These are phyloP conservation scores for Desmophyllum pertusum DNA, from an alignment of 92 coral and sea anemone species.

Conservation along the genomic window DNA sequence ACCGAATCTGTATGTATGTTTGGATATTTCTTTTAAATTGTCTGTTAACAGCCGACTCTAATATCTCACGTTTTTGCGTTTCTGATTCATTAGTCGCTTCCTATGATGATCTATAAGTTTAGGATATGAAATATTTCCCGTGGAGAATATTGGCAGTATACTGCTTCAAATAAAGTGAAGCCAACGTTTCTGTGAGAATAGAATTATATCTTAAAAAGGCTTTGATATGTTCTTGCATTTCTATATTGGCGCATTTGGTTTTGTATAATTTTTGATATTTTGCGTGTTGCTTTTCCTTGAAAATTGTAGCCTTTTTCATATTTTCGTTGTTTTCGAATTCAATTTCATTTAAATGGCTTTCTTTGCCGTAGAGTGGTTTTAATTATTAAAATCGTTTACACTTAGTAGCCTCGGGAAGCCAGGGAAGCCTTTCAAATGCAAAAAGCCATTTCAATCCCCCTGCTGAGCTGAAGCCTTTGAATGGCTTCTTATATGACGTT, in stretches of 20 bases:
- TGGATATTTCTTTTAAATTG: not conserved
- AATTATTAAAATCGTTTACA: not conserved
- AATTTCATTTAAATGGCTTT: not conserved
- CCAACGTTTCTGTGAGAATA: not conserved
- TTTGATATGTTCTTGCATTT: not conserved
- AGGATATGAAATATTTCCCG: slow-evolving; percentile 9
- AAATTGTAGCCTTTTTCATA: not conserved
- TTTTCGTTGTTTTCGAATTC: not conserved
- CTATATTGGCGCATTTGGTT: not conserved
- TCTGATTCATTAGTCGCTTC: slow-evolving; percentile 1
- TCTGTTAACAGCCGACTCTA: not conserved
- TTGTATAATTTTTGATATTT: not conserved
- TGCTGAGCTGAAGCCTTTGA: not conserved
- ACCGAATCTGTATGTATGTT: not conserved
- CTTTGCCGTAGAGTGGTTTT: not conserved
- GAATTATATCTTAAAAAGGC: not conserved
- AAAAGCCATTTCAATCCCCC: not conserved
- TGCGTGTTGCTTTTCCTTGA: not conserved
- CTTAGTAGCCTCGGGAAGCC: not conserved
- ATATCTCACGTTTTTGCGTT: not conserved
- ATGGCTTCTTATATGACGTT: not conserved
- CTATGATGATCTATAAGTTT: not conserved
- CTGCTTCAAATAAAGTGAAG: not conserved
- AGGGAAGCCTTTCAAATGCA: not conserved
- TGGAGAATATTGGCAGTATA: not conserved